Evolutionary conservation across 2,113 vertebrate genomes (phyloP), one percentile per base, ranked within the genome.

Genomic region (Ascaphus truei): DNA sequence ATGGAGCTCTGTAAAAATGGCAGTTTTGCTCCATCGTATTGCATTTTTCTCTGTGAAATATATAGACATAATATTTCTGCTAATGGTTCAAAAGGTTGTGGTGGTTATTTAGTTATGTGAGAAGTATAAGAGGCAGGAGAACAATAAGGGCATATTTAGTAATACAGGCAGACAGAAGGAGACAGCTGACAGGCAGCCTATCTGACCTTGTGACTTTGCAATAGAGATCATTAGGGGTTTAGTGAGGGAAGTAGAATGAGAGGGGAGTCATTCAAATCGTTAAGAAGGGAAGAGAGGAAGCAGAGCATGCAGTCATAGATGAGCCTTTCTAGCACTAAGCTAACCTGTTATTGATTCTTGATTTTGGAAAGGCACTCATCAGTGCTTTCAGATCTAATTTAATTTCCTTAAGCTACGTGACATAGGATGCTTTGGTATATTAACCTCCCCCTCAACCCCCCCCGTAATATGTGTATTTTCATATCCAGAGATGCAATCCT

Each of bases 341-440:
- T 64, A 51, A 64, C 62, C 52, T 52, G 62, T 37, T 64, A 64
- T 64, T 64, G 62, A 64, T 64, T 65, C 62, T 65, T 65, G 33
- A 65, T 53, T 65, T 65, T 65, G 25, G 33, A 53, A 52, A 65
- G 53, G 48, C 62, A 65, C 62, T 65, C 62, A 15, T 33, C 50
- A 55, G 23, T 27, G 62, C 62, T 39, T 53, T 53, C 31, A 48
- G 41, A 7, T 36, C 33, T 65, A 55, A 65, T 65, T 53, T 53
- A 36, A 65, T 65, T 65, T 55, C 62, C 62, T 22, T 11, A 30
- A 65, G 31, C 23, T 39, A 29, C n/a, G 34, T 53, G 31, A 29
- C 30, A 39, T 41, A 41, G 23, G 50, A 55, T 34, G 27, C 62
- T 30, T 39, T 15, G 39, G 50, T 5, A n/a, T n/a, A n/a, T n/a